phyloP scores from a whole-genome alignment of 2,888 invertebrate species.

The Dasypolia templi region DNA sequence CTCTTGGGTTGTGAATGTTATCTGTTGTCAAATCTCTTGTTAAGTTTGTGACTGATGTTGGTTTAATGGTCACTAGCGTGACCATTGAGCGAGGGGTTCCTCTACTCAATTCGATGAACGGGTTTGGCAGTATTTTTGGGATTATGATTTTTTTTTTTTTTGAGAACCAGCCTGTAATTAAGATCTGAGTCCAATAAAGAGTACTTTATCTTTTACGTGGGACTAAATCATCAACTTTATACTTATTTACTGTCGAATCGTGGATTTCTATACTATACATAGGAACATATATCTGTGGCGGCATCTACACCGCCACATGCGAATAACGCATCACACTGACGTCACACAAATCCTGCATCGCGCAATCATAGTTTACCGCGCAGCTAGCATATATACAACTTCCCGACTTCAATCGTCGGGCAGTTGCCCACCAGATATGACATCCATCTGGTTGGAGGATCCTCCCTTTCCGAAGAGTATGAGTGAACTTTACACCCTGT shows the following conservation, averaged over 20 bases:
- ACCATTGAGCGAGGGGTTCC: no score
- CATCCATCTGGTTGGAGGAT: no score
- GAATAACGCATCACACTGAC: no score
- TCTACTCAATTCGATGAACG: neutral
- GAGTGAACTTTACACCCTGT: no score
- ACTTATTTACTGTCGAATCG: neutral
- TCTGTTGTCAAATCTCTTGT: conserved; percentile 4
- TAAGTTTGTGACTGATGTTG: neutral
- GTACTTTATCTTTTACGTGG: neutral
- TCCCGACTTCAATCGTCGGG: no score
- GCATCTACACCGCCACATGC: no score
- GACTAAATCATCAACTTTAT: neutral
- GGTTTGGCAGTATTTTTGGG: neutral
- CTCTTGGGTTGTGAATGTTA: neutral
- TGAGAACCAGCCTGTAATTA: neutral
- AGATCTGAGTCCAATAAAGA: neutral
- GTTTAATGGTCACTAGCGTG: neutral
- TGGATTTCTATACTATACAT: neutral
- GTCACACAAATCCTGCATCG: no score
- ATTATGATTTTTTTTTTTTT: neutral
- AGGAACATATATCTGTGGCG: neutral
- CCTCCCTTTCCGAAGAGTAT: no score
- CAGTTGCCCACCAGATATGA: no score
- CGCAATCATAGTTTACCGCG: no score
- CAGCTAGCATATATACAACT: no score